A percentile compares a stretch with the other conserved stretches of the same genome.
Conservation (phyloP, 2,888 invertebrate genomes). For the Tetragonula carbonaria region DNA sequence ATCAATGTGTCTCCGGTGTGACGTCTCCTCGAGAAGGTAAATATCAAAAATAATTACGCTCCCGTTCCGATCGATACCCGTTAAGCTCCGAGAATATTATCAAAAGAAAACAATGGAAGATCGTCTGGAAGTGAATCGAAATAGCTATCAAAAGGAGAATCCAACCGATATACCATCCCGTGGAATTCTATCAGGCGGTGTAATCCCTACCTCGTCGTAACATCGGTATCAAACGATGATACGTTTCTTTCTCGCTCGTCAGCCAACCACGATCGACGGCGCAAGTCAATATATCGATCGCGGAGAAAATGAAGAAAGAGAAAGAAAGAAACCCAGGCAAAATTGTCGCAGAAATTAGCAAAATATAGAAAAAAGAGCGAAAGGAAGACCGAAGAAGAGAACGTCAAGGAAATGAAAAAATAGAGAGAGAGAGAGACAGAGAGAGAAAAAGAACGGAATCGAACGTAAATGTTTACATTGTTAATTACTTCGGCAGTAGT, state of each 20-base stretch:
- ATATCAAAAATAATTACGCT: neutral
- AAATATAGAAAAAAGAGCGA: neutral
- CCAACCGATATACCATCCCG: neutral
- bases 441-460: slow-evolving; percentile 35
- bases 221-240: slow-evolving; percentile 22
- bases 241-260: neutral
- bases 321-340: neutral
- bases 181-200: slow-evolving; percentile 11
- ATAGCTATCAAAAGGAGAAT: neutral
- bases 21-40: neutral
- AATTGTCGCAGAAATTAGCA: neutral
- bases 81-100: neutral
- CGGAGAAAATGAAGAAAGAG: neutral
- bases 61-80: neutral
- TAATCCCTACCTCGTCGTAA: neutral
- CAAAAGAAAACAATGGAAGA: neutral
- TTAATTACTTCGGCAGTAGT: slow-evolving; percentile 70
- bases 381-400: neutral
- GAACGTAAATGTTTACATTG: slow-evolving; percentile 70
- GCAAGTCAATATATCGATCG: neutral
- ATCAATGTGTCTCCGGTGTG: neutral
- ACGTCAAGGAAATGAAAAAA: neutral
- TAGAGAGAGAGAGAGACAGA: neutral
- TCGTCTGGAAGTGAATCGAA: neutral
- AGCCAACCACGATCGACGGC: neutral